Evolutionary conservation across 2,797 vertebrate genomes (phyloP).

Genomic region (Amazona finschi): DNA sequence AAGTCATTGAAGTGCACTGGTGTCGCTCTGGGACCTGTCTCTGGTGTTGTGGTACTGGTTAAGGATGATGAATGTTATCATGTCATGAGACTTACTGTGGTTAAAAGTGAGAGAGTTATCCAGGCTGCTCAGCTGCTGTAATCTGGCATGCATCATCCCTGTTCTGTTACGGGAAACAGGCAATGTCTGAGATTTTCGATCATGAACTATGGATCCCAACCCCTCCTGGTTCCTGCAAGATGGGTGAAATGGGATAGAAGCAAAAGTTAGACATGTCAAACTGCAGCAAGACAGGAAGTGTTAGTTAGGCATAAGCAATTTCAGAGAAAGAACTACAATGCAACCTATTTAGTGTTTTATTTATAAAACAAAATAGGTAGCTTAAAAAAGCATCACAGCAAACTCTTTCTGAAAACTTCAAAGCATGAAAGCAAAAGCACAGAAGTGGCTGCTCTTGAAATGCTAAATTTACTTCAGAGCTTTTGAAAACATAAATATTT

Average conservation of each 20-base stretch:
- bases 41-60: conserved; percentile 70
- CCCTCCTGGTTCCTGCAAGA: conserved; percentile 94
- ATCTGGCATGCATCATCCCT: conserved; percentile 92
- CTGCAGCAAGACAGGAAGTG: conserved; percentile 70
- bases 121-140: conserved; percentile 93
- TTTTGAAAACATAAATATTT: background rate
- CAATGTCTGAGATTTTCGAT: conserved; percentile 97
- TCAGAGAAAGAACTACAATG: conserved; percentile 17
- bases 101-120: conserved; percentile 97
- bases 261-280: conserved; percentile 80
- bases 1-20: conserved; percentile 60
- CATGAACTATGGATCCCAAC: conserved; percentile 86
- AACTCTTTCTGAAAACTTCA: conserved; percentile 38
- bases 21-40: conserved; percentile 60
- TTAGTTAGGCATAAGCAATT: conserved; percentile 79
- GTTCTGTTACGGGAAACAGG: conserved; percentile 98
- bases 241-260: conserved; percentile 85
- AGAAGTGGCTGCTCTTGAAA: conserved; percentile 8
- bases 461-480: conserved; percentile 1
- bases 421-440: conserved; percentile 54
- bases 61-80: conserved; percentile 74
- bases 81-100: conserved; percentile 90
- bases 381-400: conserved; percentile 25
- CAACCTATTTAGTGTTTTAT: conserved; percentile 25
- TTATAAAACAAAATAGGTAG: conserved; percentile 48